Conservation (phyloP, 2,113 vertebrate species). For the Platichthys flesus region DNA sequence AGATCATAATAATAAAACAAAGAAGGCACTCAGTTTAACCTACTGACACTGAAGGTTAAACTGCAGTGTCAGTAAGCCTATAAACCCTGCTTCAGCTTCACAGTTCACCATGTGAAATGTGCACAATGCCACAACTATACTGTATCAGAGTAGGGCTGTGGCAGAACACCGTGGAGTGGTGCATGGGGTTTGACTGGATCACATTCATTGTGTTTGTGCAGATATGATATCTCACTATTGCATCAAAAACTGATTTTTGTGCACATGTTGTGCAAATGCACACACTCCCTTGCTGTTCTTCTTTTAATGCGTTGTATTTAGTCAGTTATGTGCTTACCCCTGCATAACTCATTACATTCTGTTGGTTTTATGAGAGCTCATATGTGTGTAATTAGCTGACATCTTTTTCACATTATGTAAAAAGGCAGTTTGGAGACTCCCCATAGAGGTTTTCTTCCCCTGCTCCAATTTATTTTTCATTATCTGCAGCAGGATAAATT, state of each 20-base stretch:
- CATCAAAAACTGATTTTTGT: not conserved
- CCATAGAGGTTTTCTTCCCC: not conserved
- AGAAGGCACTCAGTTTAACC: not conserved
- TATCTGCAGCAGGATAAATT: no score
- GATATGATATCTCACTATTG: not conserved
- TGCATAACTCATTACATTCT: conserved; percentile 18
- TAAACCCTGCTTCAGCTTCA: conserved; percentile 22
- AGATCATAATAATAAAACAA: not conserved
- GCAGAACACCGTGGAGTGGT: not conserved
- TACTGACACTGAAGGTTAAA: not conserved
- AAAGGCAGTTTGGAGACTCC: not conserved
- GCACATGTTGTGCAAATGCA: not conserved
- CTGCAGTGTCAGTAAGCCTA: conserved; percentile 20
- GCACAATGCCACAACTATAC: conserved; percentile 13
- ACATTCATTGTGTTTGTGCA: conserved; percentile 14
- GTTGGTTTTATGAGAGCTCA: conserved; percentile 18
- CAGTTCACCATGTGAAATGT: not conserved
- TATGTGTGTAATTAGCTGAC: conserved; percentile 2
- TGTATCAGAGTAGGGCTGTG: conserved; percentile 9
- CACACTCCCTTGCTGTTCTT: not conserved
- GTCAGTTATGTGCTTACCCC: not conserved
- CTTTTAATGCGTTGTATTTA: not conserved
- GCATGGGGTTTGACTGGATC: conserved; percentile 11
- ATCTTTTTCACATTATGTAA: conserved; percentile 19
- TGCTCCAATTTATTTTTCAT: no score